A percentile compares a stretch with the other conserved stretches of the same genome.
Evolutionary conservation across 2,888 invertebrate genomes (phyloP).

Genomic region (Cordylochernes scorpioides): DNA sequence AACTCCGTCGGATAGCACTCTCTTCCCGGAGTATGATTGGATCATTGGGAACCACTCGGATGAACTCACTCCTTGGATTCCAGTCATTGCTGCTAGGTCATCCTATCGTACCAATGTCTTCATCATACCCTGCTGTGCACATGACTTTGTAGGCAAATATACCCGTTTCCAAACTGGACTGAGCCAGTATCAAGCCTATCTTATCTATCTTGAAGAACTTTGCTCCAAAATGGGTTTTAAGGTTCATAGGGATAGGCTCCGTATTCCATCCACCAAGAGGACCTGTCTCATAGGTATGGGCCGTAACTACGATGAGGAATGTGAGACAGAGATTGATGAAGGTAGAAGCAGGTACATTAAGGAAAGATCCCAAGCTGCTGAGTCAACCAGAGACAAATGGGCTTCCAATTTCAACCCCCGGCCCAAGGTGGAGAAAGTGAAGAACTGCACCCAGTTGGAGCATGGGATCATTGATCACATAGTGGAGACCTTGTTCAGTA

Average conservation of each 20-base stretch:
- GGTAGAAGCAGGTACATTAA: conserved; percentile 18
- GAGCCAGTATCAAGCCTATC: conserved; percentile 40
- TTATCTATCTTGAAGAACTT: conserved; percentile 24
- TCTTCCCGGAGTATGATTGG: conserved; percentile 56
- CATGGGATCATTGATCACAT: conserved; percentile 34
- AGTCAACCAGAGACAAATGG: conserved; percentile 1
- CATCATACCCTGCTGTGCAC: conserved; percentile 78
- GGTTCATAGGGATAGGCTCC: conserved; percentile 46
- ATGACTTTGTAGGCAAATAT: conserved; percentile 71
- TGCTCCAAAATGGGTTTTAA: conserved; percentile 38
- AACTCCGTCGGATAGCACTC: conserved; percentile 35
- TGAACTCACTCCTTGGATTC: conserved; percentile 95
- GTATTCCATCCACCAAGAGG: conserved; percentile 89
- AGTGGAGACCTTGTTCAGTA: conserved; percentile 33
- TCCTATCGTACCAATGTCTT: conserved; percentile 51
- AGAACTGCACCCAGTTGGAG: conserved; percentile 61
- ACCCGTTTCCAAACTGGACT: conserved; percentile 30
- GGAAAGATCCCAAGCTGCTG: conserved; percentile 6
- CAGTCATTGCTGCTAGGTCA: conserved; percentile 55
- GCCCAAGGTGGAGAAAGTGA: conserved; percentile 36
- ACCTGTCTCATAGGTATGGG: conserved; percentile 30
- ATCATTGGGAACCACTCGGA: conserved; percentile 96
- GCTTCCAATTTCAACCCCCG: conserved; percentile 34
- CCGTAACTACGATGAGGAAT: conserved; percentile 4
- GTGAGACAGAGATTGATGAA: conserved; percentile 4